Conservation (phyloP, 2,888 invertebrate genomes). For the Periphyllus acericola region DNA sequence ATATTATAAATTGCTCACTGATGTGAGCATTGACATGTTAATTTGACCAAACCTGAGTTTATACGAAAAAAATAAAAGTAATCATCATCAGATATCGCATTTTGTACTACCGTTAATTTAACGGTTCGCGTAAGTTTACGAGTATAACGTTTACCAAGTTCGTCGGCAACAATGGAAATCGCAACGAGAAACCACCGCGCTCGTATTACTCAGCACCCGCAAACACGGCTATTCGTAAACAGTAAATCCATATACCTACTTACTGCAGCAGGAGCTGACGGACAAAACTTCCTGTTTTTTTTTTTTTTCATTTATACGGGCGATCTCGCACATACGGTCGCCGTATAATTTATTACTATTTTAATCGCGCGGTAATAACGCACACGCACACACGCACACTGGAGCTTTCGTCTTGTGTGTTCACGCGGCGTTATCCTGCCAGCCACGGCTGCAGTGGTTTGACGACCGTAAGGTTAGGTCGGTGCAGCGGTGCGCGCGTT, state of each 20-base stretch:
- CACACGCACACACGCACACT: neutral
- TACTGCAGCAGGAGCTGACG: neutral
- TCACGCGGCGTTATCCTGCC: neutral
- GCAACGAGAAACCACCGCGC: too few relatives aligned
- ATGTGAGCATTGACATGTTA: too few relatives aligned
- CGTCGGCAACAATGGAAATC: too few relatives aligned
- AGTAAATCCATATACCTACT: neutral
- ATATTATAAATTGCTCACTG: too few relatives aligned
- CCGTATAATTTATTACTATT: neutral
- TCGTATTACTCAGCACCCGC: too few relatives aligned
- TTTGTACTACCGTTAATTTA: too few relatives aligned
- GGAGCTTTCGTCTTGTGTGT: neutral
- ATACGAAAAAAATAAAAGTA: too few relatives aligned
- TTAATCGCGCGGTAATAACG: neutral
- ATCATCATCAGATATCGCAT: too few relatives aligned
- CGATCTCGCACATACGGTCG: neutral
- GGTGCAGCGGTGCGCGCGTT: neutral
- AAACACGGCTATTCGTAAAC: too few relatives aligned
- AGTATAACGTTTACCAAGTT: too few relatives aligned
- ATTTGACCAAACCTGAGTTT: too few relatives aligned
- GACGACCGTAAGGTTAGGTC: slow-evolving; percentile 16
- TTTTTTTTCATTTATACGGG: neutral
- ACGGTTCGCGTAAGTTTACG: too few relatives aligned
- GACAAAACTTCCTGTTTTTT: neutral
- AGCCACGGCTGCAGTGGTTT: neutral